Evolutionary conservation across 1,140 invertebrate genomes (phyloP).

Genomic region (Drosophila malerkotliana): DNA sequence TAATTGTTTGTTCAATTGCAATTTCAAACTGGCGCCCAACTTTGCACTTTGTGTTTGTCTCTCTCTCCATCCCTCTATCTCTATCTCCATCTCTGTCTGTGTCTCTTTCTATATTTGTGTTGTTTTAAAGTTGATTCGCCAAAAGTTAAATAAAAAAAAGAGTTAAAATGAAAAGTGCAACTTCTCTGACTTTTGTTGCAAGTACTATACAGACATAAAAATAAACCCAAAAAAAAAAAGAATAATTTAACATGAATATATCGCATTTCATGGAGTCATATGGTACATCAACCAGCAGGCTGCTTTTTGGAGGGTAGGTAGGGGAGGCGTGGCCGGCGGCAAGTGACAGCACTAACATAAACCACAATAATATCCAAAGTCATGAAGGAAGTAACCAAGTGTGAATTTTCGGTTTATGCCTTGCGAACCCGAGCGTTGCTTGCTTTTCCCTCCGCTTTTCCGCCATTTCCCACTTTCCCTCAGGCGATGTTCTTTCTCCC

Average conservation of each 20-base stretch:
- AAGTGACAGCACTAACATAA: constrained; percentile 82
- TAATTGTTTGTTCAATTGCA: constrained; percentile 79
- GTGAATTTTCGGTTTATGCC: constrained; percentile 81
- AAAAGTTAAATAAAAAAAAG: neutral
- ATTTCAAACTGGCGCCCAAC: constrained; percentile 49
- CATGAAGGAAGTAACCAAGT: constrained; percentile 82
- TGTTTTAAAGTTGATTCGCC: constrained; percentile 11
- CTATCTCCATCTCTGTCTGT: neutral
- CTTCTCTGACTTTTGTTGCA: constrained; percentile 42
- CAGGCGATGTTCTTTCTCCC: constrained; percentile 17
- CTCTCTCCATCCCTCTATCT: neutral
- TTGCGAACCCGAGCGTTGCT: constrained; percentile 46
- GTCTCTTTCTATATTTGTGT: neutral
- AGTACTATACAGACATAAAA: neutral
- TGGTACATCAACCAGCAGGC: constrained; percentile 66
- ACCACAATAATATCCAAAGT: constrained; percentile 82
- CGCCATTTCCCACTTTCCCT: constrained; percentile 8
- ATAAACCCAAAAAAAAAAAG: constrained; percentile 5
- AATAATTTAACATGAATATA: constrained; percentile 83
- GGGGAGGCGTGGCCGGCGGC: constrained; percentile 48
- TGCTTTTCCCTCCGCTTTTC: neutral
- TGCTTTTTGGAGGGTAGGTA: neutral
- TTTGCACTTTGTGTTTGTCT: constrained; percentile 28
- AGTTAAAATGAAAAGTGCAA: constrained; percentile 20
- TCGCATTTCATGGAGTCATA: constrained; percentile 81